phyloP scores from a whole-genome alignment of 1,140 invertebrate genomes.

The Scaptomyza pallida region DNA sequence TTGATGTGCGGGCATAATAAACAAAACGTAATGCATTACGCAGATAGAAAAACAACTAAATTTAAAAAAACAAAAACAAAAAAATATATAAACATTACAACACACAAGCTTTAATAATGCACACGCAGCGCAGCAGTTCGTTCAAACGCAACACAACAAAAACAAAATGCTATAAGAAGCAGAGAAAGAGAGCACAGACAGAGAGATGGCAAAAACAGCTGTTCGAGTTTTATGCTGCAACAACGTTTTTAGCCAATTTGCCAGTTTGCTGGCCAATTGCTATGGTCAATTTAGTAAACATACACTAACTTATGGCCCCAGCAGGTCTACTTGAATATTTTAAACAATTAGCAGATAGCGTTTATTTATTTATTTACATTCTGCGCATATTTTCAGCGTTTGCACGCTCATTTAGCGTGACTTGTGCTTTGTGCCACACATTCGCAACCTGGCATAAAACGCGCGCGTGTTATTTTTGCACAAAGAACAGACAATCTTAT shows the following conservation, averaged over 20 bases:
- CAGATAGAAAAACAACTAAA: constrained; percentile 32
- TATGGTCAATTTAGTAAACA: constrained; percentile 6
- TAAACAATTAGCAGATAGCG: constrained; percentile 25
- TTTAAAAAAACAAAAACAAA: constrained; percentile 33
- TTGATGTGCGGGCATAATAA: neutral
- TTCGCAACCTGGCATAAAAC: constrained; percentile 34
- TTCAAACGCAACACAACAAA: constrained; percentile 24
- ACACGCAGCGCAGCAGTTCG: constrained; percentile 12
- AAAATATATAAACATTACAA: constrained; percentile 53
- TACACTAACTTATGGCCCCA: constrained; percentile 27
- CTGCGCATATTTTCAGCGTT: constrained; percentile 34
- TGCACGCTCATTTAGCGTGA: constrained; percentile 55
- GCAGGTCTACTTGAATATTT: constrained; percentile 7
- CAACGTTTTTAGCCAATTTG: constrained; percentile 30
- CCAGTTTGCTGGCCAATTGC: constrained; percentile 1
- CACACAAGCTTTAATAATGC: neutral
- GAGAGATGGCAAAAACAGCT: constrained; percentile 62
- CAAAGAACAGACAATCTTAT: neutral
- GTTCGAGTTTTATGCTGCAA: constrained; percentile 46
- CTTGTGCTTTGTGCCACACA: constrained; percentile 53
- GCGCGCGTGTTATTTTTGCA: constrained; percentile 9
- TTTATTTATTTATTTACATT: constrained; percentile 70
- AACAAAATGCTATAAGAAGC: constrained; percentile 23
- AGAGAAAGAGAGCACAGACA: constrained; percentile 36
- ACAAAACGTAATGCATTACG: constrained; percentile 28